A percentile compares a stretch with the other conserved stretches of the same genome.
Conservation (phyloP, 2,888 invertebrate genomes). For the Scrobipalpa costella region DNA sequence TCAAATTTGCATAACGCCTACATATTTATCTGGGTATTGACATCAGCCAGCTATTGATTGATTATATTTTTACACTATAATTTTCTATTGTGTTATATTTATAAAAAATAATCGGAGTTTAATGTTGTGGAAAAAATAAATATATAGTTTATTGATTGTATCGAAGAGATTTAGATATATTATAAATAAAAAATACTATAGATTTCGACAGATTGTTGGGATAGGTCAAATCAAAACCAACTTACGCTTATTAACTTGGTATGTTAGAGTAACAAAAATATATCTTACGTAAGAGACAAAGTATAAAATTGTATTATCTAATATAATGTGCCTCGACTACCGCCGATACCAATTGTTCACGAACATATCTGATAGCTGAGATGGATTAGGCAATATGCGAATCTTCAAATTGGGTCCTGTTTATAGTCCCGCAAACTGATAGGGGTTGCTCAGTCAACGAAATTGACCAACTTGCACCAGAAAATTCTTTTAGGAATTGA, state of each 20-base stretch:
- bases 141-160: slow-evolving; percentile 36
- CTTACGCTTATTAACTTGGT: slow-evolving; percentile 79
- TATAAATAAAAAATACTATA: slow-evolving; percentile 47
- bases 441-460: too few species aligned
- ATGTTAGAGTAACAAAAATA: slow-evolving; percentile 67
- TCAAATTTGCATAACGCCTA: slow-evolving; percentile 51
- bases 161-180: slow-evolving; percentile 42
- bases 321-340: slow-evolving; percentile 70
- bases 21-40: slow-evolving; percentile 51
- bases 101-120: slow-evolving; percentile 37
- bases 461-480: too few species aligned
- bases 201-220: slow-evolving; percentile 57
- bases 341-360: slow-evolving; percentile 51
- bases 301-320: slow-evolving; percentile 62
- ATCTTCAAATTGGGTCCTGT: not conserved
- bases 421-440: too few species aligned
- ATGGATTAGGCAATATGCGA: not conserved
- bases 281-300: slow-evolving; percentile 65
- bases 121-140: slow-evolving; percentile 44
- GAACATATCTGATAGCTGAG: slow-evolving; percentile 27
- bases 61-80: slow-evolving; percentile 66
- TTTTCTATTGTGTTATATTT: slow-evolving; percentile 38
- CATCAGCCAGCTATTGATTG: slow-evolving; percentile 38
- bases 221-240: slow-evolving; percentile 61
- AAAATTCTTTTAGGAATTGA: too few species aligned